Percentiles rank a stretch among this genome's conserved stretches.
Conservation (phyloP, 2,888 invertebrate species). For the Ectropis crepuscularia region DNA sequence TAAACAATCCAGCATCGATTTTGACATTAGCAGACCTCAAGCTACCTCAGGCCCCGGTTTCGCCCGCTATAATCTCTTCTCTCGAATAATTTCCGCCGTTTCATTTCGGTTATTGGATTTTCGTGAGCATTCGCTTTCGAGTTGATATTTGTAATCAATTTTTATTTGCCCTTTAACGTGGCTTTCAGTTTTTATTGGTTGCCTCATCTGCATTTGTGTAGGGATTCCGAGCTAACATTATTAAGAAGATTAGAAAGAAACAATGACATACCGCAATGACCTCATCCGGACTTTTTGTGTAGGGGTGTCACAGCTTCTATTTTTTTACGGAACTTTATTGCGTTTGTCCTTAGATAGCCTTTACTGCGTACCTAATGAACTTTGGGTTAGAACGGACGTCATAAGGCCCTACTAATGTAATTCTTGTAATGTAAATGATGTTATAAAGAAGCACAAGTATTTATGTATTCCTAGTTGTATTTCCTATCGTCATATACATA, state of each 20-base stretch:
- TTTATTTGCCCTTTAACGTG: constrained; percentile 63
- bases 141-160: constrained; percentile 75
- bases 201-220: constrained; percentile 52
- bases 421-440: too few species aligned
- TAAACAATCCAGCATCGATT: constrained; percentile 47
- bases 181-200: constrained; percentile 61
- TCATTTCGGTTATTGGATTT: constrained; percentile 72
- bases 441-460: too few species aligned
- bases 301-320: too few species aligned
- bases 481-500: too few species aligned
- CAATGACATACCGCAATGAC: too few species aligned
- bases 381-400: too few species aligned
- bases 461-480: too few species aligned
- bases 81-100: constrained; percentile 68
- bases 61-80: constrained; percentile 64
- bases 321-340: too few species aligned
- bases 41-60: constrained; percentile 47
- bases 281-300: too few species aligned
- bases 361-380: too few species aligned
- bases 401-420: too few species aligned
- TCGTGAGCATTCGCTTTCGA: constrained; percentile 53
- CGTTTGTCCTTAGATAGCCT: too few species aligned
- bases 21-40: constrained; percentile 43
- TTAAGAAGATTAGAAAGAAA: not conserved
- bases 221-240: constrained; percentile 13